Base-by-base conservation (phyloP, 2,113 vertebrate species). In the Neodontobutis hainanensis region DNA sequence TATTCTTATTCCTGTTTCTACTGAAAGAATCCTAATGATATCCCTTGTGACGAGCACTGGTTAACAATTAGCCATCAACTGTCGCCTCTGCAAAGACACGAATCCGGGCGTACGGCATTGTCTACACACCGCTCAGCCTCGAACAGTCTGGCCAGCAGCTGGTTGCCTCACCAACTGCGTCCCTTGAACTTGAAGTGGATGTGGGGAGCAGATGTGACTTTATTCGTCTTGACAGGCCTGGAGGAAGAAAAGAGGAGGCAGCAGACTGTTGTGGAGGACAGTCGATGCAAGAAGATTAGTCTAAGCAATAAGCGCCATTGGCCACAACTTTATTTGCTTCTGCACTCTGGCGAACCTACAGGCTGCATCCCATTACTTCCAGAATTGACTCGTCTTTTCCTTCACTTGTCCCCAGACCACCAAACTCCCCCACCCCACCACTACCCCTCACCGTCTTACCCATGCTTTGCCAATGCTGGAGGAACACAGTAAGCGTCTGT, bases 151-250 rank as follows among this genome's bases (percentile, higher is more conserved):
- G 68, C 81, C 71, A 75, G 78, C 90, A 92, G 87, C 89, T 90
- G 90, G 75, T 67, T 71, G 80, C 77, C 77, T 88, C 80, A 66
- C 88, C 86, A 82, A 88, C 85, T 84, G 80, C 78, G 86, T 86
- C 75, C 80, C 82, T 59, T 72, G 65, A 76, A 87, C 88, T 92
- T 85, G 73, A 89, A 87, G 87, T 66, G 83, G 84, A 89, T 84
- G 67, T 51, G 61, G 77, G 78, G 80, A 86, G 67, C 90, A 92
- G 90, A 88, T 92, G 91, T 85, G 90, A 85, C 81, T 91, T 79
- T 77, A 85, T 88, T 89, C 73, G 72, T 70, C 81, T 81, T 87
- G 87, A 91, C 86, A 87, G 82, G 84, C 84, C 61, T 74, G 70
- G 51, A 70, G 68, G 62, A 73, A 71, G 64, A 78, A 74, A 84